Evolutionary conservation across 1,140 invertebrate species (phyloP).

Genomic region (Metopolophium dirhodum): DNA sequence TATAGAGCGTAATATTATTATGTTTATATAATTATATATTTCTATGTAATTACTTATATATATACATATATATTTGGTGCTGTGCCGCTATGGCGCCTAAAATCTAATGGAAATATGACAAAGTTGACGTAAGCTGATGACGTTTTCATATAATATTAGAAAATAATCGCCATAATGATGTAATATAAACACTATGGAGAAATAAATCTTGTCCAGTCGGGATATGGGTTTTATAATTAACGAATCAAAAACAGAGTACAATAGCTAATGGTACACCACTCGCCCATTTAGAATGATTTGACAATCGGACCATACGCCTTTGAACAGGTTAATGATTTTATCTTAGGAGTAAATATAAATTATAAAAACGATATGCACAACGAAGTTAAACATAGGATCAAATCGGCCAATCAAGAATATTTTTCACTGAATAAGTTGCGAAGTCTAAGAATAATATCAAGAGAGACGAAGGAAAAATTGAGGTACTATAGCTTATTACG

Average conservation of each 20-base stretch:
- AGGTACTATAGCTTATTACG: no score
- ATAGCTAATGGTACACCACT: not conserved
- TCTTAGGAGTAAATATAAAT: slow-evolving; percentile 12
- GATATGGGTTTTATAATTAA: no score
- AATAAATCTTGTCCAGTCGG: slow-evolving; percentile 20
- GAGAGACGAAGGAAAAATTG: no score
- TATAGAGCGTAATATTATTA: no score
- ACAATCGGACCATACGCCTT: slow-evolving; percentile 31
- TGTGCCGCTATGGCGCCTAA: no score
- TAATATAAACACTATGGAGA: not conserved
- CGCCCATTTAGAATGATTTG: not conserved
- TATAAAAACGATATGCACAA: not conserved
- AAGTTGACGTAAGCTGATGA: not conserved
- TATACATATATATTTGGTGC: no score
- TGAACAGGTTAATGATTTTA: slow-evolving; percentile 35
- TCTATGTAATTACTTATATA: no score
- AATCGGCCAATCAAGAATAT: not conserved
- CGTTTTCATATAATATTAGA: not conserved
- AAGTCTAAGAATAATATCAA: no score
- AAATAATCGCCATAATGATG: not conserved
- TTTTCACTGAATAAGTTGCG: no score
- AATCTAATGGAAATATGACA: not conserved
- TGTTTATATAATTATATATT: no score
- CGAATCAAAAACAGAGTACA: no score
- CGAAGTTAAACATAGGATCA: not conserved